Evolutionary conservation across 2,113 vertebrate genomes (phyloP).

Genomic region (Phalacrocorax carbo): DNA sequence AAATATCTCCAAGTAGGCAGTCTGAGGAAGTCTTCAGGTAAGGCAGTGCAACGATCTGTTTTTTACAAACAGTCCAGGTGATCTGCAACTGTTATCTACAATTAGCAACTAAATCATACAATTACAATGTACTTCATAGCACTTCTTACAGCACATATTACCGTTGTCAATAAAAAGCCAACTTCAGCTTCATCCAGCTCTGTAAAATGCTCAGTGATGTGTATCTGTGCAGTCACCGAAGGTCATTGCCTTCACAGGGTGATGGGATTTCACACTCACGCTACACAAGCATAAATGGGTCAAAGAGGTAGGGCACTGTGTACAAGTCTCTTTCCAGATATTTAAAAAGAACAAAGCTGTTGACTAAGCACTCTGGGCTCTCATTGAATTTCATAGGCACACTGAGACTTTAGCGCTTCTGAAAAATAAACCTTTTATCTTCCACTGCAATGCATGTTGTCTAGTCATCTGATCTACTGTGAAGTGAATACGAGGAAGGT

Average conservation of each 20-base stretch:
- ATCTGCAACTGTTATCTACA: not conserved
- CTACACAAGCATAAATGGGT: not conserved
- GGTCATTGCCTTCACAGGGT: not conserved
- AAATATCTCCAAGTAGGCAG: not conserved
- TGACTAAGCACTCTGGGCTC: not conserved
- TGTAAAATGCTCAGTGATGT: not conserved
- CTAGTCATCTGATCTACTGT: not conserved
- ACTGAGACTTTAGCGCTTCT: not conserved
- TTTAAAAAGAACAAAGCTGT: not conserved
- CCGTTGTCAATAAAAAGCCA: not conserved
- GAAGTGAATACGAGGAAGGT: not conserved
- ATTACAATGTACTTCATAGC: not conserved
- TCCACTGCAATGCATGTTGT: not conserved
- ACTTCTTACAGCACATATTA: not conserved
- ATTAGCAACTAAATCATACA: not conserved
- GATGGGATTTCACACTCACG: not conserved
- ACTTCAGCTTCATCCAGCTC: not conserved
- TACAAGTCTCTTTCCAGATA: not conserved
- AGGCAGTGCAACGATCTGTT: not conserved
- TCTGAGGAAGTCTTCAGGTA: not conserved
- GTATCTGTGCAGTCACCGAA: not conserved
- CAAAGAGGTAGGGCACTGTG: not conserved
- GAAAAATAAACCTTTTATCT: conserved; percentile 17
- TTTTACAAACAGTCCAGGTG: not conserved
- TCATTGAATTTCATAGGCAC: not conserved